Percentiles rank a stretch among this genome's conserved stretches.
phyloP scores from a whole-genome alignment of 2,888 invertebrate species.

The Lamellibrachia columna region DNA sequence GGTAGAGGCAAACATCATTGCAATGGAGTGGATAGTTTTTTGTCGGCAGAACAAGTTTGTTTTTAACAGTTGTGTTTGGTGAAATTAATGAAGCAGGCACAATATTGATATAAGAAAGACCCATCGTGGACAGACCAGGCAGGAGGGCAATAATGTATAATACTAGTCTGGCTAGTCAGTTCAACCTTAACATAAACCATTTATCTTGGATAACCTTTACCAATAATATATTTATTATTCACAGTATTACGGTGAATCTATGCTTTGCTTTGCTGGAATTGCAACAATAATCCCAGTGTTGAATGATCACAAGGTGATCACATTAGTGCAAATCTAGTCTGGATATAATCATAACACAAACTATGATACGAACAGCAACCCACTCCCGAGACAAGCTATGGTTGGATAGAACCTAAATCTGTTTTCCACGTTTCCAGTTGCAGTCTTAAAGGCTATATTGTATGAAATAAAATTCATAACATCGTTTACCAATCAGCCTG shows the following conservation, averaged over 20 bases:
- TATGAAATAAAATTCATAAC: neutral
- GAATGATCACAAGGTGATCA: neutral
- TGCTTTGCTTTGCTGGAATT: neutral
- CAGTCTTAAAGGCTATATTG: neutral
- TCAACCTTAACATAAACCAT: neutral
- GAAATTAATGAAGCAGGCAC: neutral
- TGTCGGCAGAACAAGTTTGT: neutral
- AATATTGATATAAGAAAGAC: conserved; percentile 8
- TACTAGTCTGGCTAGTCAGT: neutral
- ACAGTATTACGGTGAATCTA: neutral
- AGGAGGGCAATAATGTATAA: neutral
- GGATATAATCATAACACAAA: neutral
- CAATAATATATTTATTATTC: neutral
- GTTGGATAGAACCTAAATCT: neutral
- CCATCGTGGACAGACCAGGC: neutral
- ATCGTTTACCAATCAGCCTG: neutral
- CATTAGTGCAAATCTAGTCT: neutral
- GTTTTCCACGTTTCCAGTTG: neutral
- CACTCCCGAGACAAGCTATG: neutral
- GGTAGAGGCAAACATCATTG: neutral
- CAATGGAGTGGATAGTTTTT: neutral
- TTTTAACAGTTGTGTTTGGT: conserved; percentile 5
- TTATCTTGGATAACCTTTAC: neutral
- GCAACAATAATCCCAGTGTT: neutral
- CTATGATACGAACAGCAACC: neutral